These are phyloP conservation scores for Phyllotreta striolata DNA, from an alignment of 2,888 invertebrate species.

Conservation along the genomic window DNA sequence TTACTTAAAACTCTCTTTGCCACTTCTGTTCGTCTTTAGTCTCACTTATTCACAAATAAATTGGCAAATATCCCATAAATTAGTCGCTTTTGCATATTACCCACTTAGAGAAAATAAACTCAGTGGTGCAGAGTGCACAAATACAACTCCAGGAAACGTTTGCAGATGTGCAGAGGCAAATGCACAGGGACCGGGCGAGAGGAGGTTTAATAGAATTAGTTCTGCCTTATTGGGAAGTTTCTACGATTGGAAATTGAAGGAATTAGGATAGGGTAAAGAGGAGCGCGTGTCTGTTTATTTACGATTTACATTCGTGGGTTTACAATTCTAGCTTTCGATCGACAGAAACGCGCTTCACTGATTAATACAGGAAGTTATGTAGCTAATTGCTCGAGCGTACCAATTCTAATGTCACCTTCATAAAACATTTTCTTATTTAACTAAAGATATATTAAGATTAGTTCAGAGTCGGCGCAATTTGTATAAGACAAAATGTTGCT, in stretches of 20 bases:
- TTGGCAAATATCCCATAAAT: no score
- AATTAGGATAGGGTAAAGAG: not conserved
- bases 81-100: no score
- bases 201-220: slow-evolving; percentile 29
- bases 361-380: not conserved
- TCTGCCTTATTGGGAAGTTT: slow-evolving; percentile 22
- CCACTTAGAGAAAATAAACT: no score
- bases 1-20: no score
- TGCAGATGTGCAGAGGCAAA: slow-evolving; percentile 9
- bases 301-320: slow-evolving; percentile 10
- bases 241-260: slow-evolving; percentile 18
- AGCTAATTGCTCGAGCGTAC: no score
- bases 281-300: slow-evolving; percentile 14
- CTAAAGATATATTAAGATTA: no score
- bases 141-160: slow-evolving; percentile 12
- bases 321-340: slow-evolving; percentile 14
- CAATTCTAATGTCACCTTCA: no score
- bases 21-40: no score
- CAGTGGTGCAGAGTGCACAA: slow-evolving; percentile 36
- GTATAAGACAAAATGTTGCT: no score
- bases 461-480: no score
- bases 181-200: slow-evolving; percentile 3
- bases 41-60: no score
- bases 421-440: no score
- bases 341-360: not conserved